Evolutionary conservation across 2,797 vertebrate genomes (phyloP).

Genomic region (Poeciliopsis turneri): DNA sequence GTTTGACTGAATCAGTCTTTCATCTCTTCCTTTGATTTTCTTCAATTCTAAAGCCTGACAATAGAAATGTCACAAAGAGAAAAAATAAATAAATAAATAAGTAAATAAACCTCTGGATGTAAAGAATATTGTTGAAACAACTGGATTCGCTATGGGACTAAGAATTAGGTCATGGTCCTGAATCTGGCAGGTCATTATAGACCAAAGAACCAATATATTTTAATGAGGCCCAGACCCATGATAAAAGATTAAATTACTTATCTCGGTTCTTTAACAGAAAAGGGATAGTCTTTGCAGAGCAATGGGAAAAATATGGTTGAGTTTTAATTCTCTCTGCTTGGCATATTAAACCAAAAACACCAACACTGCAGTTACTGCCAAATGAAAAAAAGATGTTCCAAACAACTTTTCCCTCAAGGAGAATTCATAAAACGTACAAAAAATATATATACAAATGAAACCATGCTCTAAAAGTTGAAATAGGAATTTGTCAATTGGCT

Average conservation of each 20-base stretch:
- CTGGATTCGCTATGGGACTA: constrained; percentile 25
- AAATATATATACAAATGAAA: constrained; percentile 23
- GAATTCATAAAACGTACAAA: constrained; percentile 17
- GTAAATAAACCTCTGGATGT: constrained; percentile 20
- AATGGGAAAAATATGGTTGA: constrained; percentile 31
- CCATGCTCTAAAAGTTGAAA: constrained; percentile 28
- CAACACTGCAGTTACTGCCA: constrained; percentile 7
- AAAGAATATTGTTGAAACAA: constrained; percentile 31
- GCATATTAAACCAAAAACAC: constrained; percentile 15
- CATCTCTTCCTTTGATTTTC: constrained; percentile 43
- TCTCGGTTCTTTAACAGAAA: constrained; percentile 43
- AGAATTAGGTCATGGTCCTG: constrained; percentile 52
- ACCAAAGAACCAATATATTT: constrained; percentile 66
- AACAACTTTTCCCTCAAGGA: constrained; percentile 39
- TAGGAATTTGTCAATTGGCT: constrained; percentile 26
- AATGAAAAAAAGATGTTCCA: constrained; percentile 12
- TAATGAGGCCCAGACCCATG: constrained; percentile 51
- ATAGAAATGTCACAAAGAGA: constrained; percentile 16
- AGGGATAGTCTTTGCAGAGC: constrained; percentile 12
- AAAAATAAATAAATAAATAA: background rate
- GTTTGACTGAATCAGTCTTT: constrained; percentile 49
- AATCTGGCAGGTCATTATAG: constrained; percentile 47
- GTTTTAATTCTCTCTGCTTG: constrained; percentile 42
- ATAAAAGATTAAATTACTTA: constrained; percentile 68
- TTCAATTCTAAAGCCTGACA: constrained; percentile 25